Conservation (phyloP, 1,140 invertebrate species). For the Muscidifurax raptorellus region DNA sequence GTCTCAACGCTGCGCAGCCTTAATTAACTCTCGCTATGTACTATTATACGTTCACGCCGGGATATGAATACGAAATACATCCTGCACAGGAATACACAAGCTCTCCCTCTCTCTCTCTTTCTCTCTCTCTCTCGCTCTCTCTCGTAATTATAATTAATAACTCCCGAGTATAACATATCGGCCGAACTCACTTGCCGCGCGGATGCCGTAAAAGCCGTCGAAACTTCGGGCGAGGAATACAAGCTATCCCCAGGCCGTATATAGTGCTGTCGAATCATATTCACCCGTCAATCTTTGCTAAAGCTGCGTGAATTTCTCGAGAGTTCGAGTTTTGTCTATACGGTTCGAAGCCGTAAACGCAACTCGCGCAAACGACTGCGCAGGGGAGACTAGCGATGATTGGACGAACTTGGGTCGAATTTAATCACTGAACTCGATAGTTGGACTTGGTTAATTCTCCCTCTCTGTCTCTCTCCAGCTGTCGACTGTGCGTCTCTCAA, state of each 20-base stretch:
- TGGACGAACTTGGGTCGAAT: conserved; percentile 1
- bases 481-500: neutral
- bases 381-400: neutral
- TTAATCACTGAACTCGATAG: conserved; percentile 15
- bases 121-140: too few relatives aligned
- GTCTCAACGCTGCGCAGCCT: too few relatives aligned
- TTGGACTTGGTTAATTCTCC: neutral
- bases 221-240: neutral
- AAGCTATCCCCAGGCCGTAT: neutral
- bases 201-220: neutral
- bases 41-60: neutral
- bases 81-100: too few relatives aligned
- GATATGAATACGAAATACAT: neutral
- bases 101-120: too few relatives aligned
- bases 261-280: neutral
- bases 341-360: neutral
- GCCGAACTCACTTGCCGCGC: neutral
- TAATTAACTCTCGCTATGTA: neutral
- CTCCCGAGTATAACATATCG: neutral
- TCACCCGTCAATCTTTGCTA: conserved; percentile 27
- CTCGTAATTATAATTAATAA: conserved; percentile 33
- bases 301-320: conserved; percentile 7
- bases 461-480: neutral
- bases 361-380: neutral
- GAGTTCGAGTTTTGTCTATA: conserved; percentile 7